Evolutionary conservation across 2,113 vertebrate species (phyloP).

Genomic region (Seriola rivoliana): DNA sequence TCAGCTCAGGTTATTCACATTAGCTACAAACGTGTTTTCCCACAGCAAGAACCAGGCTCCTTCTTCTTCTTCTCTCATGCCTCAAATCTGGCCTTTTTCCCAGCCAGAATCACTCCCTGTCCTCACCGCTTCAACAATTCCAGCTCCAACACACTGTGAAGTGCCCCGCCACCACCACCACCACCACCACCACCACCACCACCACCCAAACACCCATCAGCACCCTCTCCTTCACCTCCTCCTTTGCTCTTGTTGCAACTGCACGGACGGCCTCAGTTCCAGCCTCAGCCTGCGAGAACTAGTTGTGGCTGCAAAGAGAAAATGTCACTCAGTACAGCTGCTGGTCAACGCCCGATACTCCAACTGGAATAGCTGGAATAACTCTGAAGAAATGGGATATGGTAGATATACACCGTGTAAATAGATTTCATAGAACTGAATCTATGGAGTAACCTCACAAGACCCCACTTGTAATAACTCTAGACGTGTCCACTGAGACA

Average conservation of each 20-base stretch:
- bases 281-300: slow-evolving; percentile 65
- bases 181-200: not conserved
- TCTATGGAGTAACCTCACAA: not conserved
- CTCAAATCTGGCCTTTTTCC: slow-evolving; percentile 34
- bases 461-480: not conserved
- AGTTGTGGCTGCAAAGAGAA: slow-evolving; percentile 43
- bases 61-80: not conserved
- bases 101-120: not conserved
- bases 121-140: slow-evolving; percentile 5
- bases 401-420: not conserved
- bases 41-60: not conserved
- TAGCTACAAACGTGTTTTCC: slow-evolving; percentile 12
- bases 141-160: not conserved
- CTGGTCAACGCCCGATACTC: slow-evolving; percentile 17
- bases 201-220: not conserved
- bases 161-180: not conserved
- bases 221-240: not conserved
- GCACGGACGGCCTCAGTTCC: slow-evolving; percentile 27
- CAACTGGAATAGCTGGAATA: slow-evolving; percentile 49
- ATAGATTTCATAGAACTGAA: slow-evolving; percentile 43
- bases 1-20: slow-evolving; percentile 30
- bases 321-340: slow-evolving; percentile 30
- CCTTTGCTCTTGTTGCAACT: slow-evolving; percentile 33
- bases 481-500: not conserved
- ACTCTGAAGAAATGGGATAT: slow-evolving; percentile 54